Conservation (phyloP, 2,797 vertebrate genomes). For the Falco concolor region DNA sequence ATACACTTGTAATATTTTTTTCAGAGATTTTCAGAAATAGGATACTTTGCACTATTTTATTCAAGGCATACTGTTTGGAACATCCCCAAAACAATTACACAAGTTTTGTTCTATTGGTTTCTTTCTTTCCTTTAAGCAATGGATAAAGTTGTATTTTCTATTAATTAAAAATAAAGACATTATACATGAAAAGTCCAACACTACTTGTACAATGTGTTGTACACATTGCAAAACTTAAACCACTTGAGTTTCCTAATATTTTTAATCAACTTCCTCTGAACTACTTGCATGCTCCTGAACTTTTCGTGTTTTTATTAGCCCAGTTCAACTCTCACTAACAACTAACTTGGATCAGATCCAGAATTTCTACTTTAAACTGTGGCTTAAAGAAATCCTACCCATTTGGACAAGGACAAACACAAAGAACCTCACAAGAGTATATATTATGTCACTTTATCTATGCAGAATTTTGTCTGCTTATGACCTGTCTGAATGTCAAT, state of each 20-base stretch:
- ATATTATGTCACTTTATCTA: background rate
- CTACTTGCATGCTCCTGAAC: background rate
- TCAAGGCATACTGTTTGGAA: background rate
- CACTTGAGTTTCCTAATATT: background rate
- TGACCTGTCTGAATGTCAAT: background rate
- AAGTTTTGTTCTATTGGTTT: background rate
- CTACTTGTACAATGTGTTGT: background rate
- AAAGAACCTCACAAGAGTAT: background rate
- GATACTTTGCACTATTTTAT: background rate
- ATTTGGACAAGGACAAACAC: background rate
- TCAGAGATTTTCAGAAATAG: background rate
- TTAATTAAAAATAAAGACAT: background rate
- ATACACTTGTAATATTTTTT: background rate
- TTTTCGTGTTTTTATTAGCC: background rate
- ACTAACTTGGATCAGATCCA: background rate
- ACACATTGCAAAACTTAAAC: background rate
- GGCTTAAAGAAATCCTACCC: background rate
- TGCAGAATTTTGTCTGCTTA: background rate
- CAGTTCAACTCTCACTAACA: background rate
- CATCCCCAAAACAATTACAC: background rate
- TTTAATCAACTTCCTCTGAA: slow-evolving; percentile 14
- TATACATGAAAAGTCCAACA: background rate
- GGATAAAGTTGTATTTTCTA: background rate
- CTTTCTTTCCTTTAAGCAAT: background rate
- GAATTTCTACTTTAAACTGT: background rate